phyloP scores from a whole-genome alignment of 2,888 invertebrate genomes.

The Drosophila ustulata region DNA sequence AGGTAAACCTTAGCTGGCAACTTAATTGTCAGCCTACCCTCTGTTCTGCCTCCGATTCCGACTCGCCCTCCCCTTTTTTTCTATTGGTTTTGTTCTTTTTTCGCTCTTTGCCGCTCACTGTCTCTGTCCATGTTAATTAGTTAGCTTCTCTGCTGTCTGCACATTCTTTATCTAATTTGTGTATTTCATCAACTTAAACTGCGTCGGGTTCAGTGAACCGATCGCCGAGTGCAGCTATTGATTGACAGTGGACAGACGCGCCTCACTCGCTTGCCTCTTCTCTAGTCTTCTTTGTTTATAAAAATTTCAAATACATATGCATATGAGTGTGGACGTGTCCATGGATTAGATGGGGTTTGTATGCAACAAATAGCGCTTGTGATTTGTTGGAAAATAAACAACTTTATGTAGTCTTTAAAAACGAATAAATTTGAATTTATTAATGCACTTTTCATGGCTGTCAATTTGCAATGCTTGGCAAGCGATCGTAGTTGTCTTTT shows the following conservation, averaged over 20 bases:
- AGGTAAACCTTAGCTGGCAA: slow-evolving; percentile 40
- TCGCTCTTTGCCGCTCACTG: slow-evolving; percentile 7
- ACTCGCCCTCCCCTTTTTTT: neutral
- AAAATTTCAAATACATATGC: slow-evolving; percentile 1
- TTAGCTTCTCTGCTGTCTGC: slow-evolving; percentile 46
- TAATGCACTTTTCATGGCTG: neutral
- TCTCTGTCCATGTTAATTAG: slow-evolving; percentile 68
- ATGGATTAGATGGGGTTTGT: slow-evolving; percentile 25
- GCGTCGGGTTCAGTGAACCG: slow-evolving; percentile 55
- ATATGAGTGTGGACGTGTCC: neutral
- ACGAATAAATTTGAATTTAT: slow-evolving; percentile 5
- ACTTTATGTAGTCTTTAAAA: slow-evolving; percentile 21
- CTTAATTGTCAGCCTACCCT: slow-evolving; percentile 37
- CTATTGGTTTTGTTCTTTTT: slow-evolving; percentile 1
- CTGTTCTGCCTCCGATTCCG: slow-evolving; percentile 6
- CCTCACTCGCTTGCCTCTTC: slow-evolving; percentile 8
- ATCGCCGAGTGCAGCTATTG: slow-evolving; percentile 67
- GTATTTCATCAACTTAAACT: slow-evolving; percentile 64
- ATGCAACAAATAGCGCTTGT: slow-evolving; percentile 21
- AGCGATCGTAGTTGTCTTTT: neutral
- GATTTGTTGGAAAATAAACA: slow-evolving; percentile 28
- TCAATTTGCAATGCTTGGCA: neutral
- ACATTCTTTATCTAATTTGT: slow-evolving; percentile 72
- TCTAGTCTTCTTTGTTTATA: slow-evolving; percentile 39
- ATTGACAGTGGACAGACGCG: slow-evolving; percentile 74